phyloP scores from a whole-genome alignment of 2,113 vertebrate genomes.

The Motacilla tschutschensis region DNA sequence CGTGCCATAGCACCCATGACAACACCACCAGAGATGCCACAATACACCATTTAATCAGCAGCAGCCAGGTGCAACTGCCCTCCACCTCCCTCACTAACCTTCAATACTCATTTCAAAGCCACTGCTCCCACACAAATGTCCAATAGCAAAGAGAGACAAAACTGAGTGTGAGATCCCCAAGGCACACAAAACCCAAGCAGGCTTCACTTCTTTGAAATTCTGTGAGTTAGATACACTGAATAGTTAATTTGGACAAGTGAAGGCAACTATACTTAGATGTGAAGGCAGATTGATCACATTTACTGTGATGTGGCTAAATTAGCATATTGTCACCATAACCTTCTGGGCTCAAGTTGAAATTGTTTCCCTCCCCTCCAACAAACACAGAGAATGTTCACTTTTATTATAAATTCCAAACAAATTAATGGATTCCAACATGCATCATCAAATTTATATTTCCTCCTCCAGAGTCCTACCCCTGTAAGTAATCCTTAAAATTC shows the following conservation, averaged over 20 bases:
- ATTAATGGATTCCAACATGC: conserved; percentile 75
- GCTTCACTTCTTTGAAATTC: background rate
- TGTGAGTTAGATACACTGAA: background rate
- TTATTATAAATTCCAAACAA: conserved; percentile 58
- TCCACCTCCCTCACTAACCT: background rate
- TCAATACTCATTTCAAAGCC: background rate
- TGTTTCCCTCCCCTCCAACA: background rate
- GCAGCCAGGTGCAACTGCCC: background rate
- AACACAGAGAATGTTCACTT: conserved; percentile 2
- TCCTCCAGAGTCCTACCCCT: conserved; percentile 74
- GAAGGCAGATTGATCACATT: background rate
- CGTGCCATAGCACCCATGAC: accelerated
- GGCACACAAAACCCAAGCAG: background rate
- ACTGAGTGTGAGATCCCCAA: background rate
- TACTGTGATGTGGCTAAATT: background rate
- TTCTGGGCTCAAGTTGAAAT: background rate
- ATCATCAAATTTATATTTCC: conserved; percentile 71
- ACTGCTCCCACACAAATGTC: background rate
- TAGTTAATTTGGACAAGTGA: background rate
- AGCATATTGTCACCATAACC: background rate
- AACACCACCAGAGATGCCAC: background rate
- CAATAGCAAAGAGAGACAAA: background rate
- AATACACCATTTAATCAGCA: accelerated
- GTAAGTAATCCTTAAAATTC: conserved; percentile 88
- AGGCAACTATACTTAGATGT: background rate